Percentiles rank a stretch among this genome's conserved stretches.
phyloP scores from a whole-genome alignment of 37 sponge, comb jelly and placozoan species.

The Oopsacas minuta region DNA sequence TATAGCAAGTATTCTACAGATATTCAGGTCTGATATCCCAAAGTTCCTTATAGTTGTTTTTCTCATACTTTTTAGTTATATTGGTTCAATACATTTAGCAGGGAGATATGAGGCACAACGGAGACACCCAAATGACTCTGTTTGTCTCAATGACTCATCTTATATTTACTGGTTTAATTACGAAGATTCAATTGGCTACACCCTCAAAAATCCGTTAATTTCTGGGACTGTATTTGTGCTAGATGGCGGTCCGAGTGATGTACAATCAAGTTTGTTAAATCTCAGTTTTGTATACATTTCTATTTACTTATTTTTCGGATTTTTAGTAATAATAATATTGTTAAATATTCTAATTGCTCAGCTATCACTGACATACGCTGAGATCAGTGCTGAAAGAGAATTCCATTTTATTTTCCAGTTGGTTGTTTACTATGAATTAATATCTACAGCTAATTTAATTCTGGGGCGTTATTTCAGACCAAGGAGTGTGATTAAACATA shows the following conservation, averaged over 20 bases:
- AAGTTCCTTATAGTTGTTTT: not conserved
- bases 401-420: not conserved
- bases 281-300: not conserved
- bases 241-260: not conserved
- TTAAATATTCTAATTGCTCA: slow-evolving; percentile 7
- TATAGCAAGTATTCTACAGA: not conserved
- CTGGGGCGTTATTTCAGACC: not conserved
- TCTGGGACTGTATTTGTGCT: not conserved
- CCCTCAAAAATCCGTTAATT: not conserved
- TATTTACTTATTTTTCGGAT: not conserved
- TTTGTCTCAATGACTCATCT: not conserved
- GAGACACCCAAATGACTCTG: not conserved
- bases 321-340: not conserved
- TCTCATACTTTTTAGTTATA: not conserved
- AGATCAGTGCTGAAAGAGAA: slow-evolving; percentile 10
- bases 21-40: not conserved
- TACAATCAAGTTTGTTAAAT: not conserved
- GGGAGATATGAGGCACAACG: not conserved
- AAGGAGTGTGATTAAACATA: not conserved
- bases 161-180: not conserved
- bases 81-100: not conserved
- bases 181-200: not conserved
- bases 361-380: not conserved
- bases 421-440: not conserved
- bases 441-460: not conserved